Conservation (phyloP, 2,888 invertebrate genomes). For the Caradrina clavipalpis region DNA sequence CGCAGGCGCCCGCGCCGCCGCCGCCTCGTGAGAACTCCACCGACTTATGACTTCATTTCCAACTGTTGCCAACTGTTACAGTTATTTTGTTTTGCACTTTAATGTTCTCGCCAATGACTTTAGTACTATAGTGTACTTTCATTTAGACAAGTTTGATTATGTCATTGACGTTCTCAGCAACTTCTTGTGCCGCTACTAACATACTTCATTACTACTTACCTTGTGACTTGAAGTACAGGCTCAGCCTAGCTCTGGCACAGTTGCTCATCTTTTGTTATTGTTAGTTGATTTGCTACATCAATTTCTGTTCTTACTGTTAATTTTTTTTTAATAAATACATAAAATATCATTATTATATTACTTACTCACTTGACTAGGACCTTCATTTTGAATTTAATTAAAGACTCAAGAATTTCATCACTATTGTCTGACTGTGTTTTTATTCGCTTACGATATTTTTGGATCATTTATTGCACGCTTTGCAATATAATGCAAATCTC, state of each 20-base stretch:
- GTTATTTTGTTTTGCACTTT: constrained; percentile 47
- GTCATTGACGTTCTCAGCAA: not conserved
- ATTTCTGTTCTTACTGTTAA: too few relatives aligned
- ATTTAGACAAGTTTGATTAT: constrained; percentile 14
- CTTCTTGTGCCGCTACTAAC: not conserved
- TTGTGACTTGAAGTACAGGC: too few relatives aligned
- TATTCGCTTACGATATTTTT: too few relatives aligned
- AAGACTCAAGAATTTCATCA: too few relatives aligned
- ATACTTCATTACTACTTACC: not conserved
- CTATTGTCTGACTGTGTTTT: too few relatives aligned
- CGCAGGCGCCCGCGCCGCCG: constrained; percentile 55
- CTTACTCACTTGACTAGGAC: not conserved
- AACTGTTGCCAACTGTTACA: constrained; percentile 58
- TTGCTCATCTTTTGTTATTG: too few relatives aligned
- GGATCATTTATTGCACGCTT: not conserved
- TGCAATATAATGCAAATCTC: not conserved
- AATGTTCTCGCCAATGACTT: constrained; percentile 29
- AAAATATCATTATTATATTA: too few relatives aligned
- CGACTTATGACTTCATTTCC: constrained; percentile 57
- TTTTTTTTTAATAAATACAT: too few relatives aligned
- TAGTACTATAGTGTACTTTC: not conserved
- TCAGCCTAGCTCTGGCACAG: too few relatives aligned
- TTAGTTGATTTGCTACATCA: too few relatives aligned
- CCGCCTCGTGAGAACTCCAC: constrained; percentile 67
- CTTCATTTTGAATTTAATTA: not conserved